Conservation (phyloP, 1,140 invertebrate genomes). For the Leptopilina clavipes region DNA sequence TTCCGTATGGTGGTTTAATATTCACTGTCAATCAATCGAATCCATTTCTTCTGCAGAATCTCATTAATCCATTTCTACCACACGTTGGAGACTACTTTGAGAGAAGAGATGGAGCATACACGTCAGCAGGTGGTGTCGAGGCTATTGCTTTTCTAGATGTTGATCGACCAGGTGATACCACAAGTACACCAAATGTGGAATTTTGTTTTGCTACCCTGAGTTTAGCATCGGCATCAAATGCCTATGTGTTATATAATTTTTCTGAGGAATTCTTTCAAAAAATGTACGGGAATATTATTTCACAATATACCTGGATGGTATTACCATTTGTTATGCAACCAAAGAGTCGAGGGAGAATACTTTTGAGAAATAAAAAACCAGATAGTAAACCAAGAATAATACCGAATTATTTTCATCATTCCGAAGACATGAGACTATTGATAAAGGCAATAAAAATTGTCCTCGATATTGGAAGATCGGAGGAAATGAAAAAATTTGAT, state of each 20-base stretch:
- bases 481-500: conserved; percentile 77
- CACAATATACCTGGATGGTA: conserved; percentile 74
- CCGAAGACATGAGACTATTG: conserved; percentile 80
- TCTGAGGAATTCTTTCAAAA: conserved; percentile 57
- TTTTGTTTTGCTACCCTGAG: conserved; percentile 79
- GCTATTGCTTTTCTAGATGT: conserved; percentile 85
- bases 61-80: conserved; percentile 55
- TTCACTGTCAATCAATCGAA: conserved; percentile 78
- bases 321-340: conserved; percentile 84
- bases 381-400: conserved; percentile 87
- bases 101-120: conserved; percentile 80
- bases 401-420: conserved; percentile 85
- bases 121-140: conserved; percentile 87
- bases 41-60: conserved; percentile 45
- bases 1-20: conserved; percentile 81
- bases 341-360: conserved; percentile 83
- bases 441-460: conserved; percentile 79
- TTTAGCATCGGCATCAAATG: conserved; percentile 74
- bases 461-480: conserved; percentile 77
- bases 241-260: conserved; percentile 77
- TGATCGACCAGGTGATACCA: conserved; percentile 78
- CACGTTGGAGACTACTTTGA: conserved; percentile 73
- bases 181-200: conserved; percentile 85
- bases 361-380: conserved; percentile 81
- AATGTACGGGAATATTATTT: conserved; percentile 71